These are phyloP conservation scores for Triplophysa rosa DNA, from an alignment of 2,113 vertebrate species.

Conservation along the genomic window DNA sequence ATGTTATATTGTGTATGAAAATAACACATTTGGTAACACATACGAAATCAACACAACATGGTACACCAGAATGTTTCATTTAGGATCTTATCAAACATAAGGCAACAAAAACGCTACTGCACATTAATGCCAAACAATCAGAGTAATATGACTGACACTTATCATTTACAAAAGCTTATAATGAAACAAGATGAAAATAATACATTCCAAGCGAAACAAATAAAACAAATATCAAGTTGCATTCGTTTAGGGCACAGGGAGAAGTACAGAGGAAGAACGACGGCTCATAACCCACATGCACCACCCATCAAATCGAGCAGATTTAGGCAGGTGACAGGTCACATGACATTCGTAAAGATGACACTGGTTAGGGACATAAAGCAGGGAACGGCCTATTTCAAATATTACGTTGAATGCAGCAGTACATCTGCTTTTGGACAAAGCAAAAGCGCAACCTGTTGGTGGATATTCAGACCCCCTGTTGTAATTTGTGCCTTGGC, in stretches of 20 bases:
- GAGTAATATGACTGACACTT: constrained; percentile 29
- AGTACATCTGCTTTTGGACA: constrained; percentile 28
- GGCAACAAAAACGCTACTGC: constrained; percentile 44
- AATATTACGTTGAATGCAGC: background rate
- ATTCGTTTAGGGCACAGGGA: constrained; percentile 21
- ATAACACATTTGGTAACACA: background rate
- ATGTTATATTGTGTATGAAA: background rate
- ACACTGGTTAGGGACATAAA: constrained; percentile 2
- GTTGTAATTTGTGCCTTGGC: constrained; percentile 12
- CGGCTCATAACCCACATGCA: constrained; percentile 40
- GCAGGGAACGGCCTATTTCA: constrained; percentile 10
- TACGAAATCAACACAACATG: background rate
- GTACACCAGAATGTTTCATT: constrained; percentile 41
- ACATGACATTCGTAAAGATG: constrained; percentile 26
- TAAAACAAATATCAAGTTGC: constrained; percentile 31
- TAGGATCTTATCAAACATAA: constrained; percentile 32
- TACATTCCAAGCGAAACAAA: constrained; percentile 1
- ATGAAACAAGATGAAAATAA: constrained; percentile 31
- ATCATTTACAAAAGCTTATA: constrained; percentile 24
- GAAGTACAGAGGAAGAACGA: constrained; percentile 7
- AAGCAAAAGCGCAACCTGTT: constrained; percentile 14
- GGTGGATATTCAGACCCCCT: constrained; percentile 10
- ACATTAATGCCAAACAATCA: constrained; percentile 16
- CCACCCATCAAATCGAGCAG: constrained; percentile 31
- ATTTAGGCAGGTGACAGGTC: constrained; percentile 22